Evolutionary conservation across 2,797 vertebrate genomes (phyloP).

Genomic region (Crocidura indochinensis): DNA sequence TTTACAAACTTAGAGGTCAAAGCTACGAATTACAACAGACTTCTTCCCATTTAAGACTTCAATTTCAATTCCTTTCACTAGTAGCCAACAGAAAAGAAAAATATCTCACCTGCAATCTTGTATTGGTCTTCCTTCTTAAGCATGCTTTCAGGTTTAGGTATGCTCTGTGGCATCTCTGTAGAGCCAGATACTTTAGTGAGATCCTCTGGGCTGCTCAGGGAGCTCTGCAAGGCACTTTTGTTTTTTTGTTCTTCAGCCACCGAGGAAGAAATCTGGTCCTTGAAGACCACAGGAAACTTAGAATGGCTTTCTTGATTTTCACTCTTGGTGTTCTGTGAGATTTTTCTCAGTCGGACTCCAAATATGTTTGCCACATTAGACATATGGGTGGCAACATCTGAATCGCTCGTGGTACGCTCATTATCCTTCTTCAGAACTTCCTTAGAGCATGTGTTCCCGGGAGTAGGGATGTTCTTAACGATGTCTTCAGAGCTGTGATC

Average conservation of each 20-base stretch:
- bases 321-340: constrained; percentile 89
- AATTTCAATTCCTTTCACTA: constrained; percentile 26
- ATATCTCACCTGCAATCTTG: constrained; percentile 86
- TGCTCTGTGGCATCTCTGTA: constrained; percentile 83
- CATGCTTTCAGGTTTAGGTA: constrained; percentile 81
- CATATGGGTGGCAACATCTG: constrained; percentile 29
- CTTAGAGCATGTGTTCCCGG: constrained; percentile 82
- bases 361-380: constrained; percentile 90
- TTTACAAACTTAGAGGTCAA: not conserved
- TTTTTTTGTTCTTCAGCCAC: constrained; percentile 56
- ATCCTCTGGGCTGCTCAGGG: constrained; percentile 80
- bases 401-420: constrained; percentile 54
- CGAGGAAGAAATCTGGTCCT: not conserved
- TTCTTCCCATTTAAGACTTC: constrained; percentile 1
- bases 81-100: not conserved
- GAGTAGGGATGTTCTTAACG: constrained; percentile 29
- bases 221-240: not conserved
- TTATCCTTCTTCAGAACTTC: constrained; percentile 83
- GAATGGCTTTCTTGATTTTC: constrained; percentile 84
- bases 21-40: not conserved
- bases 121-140: constrained; percentile 73
- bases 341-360: constrained; percentile 94
- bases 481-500: constrained; percentile 50
- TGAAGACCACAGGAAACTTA: constrained; percentile 40
- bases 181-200: constrained; percentile 86